phyloP scores from a whole-genome alignment of 1,140 invertebrate species.

The Leguminivora glycinivorella region DNA sequence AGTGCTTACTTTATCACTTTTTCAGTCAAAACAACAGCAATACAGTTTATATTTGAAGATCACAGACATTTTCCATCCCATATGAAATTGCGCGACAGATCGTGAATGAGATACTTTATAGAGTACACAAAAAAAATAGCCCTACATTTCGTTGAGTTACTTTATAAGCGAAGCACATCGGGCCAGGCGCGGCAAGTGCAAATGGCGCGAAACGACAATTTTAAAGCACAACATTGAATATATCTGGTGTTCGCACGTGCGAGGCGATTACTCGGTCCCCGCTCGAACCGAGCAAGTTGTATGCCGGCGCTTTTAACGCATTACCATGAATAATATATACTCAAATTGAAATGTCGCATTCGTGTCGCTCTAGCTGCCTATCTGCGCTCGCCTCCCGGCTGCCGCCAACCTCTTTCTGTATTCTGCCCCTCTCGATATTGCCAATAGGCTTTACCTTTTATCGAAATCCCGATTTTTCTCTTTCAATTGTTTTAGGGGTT shows the following conservation, averaged over 20 bases:
- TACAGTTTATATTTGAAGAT: no score
- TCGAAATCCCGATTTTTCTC: constrained; percentile 44
- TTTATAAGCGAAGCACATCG: constrained; percentile 70
- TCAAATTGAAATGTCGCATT: constrained; percentile 78
- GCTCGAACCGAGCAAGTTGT: constrained; percentile 57
- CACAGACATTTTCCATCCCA: not conserved
- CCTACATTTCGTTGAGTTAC: constrained; percentile 60
- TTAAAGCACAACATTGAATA: constrained; percentile 74
- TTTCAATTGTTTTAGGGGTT: constrained; percentile 34
- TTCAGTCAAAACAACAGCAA: no score
- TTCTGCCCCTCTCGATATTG: constrained; percentile 51
- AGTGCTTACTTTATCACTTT: no score
- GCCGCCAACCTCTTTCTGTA: constrained; percentile 58
- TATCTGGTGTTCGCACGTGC: constrained; percentile 62
- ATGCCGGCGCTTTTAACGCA: constrained; percentile 74
- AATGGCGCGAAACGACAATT: constrained; percentile 75
- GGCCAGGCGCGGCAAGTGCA: constrained; percentile 53
- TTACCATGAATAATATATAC: constrained; percentile 79
- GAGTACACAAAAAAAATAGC: constrained; percentile 50
- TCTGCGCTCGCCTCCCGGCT: constrained; percentile 44
- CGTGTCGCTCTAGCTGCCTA: constrained; percentile 65
- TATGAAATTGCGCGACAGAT: constrained; percentile 11
- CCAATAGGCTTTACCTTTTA: constrained; percentile 69
- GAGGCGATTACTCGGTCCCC: constrained; percentile 66
- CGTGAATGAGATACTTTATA: constrained; percentile 50